Percentiles rank a stretch among this genome's conserved stretches.
Conservation (phyloP, 2,113 vertebrate species). For the Holacanthus passer region DNA sequence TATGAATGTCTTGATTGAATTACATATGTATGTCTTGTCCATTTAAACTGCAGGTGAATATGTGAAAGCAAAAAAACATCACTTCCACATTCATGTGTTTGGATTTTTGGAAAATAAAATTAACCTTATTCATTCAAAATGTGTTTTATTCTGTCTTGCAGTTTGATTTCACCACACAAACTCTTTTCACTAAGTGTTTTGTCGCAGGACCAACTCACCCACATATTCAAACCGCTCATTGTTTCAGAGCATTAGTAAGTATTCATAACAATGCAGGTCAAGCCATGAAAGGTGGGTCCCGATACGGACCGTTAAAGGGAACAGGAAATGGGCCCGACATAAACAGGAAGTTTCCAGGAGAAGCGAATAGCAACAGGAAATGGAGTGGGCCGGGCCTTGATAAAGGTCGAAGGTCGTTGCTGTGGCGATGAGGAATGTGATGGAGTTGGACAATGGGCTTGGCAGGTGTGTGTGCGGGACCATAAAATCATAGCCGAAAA, state of each 20-base stretch:
- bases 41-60: background rate
- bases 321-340: constrained; percentile 81
- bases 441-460: constrained; percentile 80
- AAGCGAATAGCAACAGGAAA: constrained; percentile 85
- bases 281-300: constrained; percentile 57
- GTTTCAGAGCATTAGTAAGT: constrained; percentile 60
- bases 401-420: constrained; percentile 77
- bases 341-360: constrained; percentile 87
- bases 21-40: background rate
- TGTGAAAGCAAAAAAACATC: background rate
- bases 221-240: constrained; percentile 56
- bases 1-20: background rate
- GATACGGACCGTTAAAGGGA: constrained; percentile 65
- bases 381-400: constrained; percentile 74
- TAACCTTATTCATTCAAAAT: fast-evolving
- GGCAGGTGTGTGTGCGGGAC: constrained; percentile 81
- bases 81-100: background rate
- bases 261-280: constrained; percentile 71
- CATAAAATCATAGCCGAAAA: constrained; percentile 41
- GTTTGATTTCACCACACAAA: background rate
- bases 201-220: constrained; percentile 30
- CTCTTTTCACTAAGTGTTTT: constrained; percentile 33
- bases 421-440: constrained; percentile 72
- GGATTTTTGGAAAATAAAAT: background rate
- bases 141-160: background rate